Evolutionary conservation across 2,113 vertebrate species (phyloP).

Genomic region (Macquaria australasica): DNA sequence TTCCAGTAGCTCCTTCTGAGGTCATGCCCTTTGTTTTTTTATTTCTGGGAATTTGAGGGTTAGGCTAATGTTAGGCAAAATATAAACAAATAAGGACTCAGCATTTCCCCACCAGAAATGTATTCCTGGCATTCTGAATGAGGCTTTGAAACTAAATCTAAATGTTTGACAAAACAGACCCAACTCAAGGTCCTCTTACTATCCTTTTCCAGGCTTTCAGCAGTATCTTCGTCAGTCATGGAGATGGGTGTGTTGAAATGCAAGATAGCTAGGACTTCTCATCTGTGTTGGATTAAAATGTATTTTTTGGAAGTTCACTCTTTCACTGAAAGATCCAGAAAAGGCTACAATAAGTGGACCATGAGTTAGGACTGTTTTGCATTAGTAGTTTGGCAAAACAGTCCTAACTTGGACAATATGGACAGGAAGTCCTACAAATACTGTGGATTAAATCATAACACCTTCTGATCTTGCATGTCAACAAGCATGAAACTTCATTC

Average conservation of each 20-base stretch:
- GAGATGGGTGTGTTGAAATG: background rate
- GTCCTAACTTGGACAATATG: background rate
- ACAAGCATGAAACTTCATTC: background rate
- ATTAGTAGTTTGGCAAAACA: background rate
- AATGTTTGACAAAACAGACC: background rate
- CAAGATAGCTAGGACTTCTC: background rate
- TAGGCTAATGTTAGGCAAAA: background rate
- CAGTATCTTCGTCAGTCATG: background rate
- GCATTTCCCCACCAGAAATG: no score
- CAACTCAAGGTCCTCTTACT: background rate
- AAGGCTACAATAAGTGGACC: background rate
- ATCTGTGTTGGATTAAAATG: background rate
- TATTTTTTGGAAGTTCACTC: background rate
- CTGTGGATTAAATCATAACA: background rate
- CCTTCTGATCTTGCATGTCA: background rate
- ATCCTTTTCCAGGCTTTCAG: background rate
- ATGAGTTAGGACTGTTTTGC: background rate
- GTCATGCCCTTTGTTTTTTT: background rate
- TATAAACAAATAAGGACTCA: no score
- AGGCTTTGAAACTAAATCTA: background rate
- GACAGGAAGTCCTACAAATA: background rate
- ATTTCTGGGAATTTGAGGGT: background rate
- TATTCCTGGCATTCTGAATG: no score
- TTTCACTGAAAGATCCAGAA: background rate
- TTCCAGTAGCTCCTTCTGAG: no score